Evolutionary conservation across 2,113 vertebrate genomes (phyloP), one percentile per base, ranked within the genome.

Genomic region (Glareola pratincola): DNA sequence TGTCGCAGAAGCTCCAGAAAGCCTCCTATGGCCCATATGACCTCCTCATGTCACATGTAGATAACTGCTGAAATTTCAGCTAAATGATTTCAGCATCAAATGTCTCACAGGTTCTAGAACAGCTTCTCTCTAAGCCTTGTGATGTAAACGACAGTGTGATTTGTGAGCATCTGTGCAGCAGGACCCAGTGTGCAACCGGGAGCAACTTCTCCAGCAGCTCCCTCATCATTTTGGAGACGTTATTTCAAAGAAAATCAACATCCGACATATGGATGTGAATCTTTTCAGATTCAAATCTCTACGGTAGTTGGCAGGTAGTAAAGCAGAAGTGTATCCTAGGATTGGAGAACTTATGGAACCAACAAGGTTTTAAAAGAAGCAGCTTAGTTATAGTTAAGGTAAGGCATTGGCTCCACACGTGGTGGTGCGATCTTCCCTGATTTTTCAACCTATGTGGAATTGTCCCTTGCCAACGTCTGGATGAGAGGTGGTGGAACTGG

Each of bases 191-290:
- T 60, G 27, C 37, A 67, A 71, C 19, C 15, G 64, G 37, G 48
- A 92, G 32, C 36, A 67, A n/a, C 34, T 11, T 26, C 29, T 51
- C n/a, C 56, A 75, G 32, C 56, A 69, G 30, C 0, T 0, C 10
- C 14, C 27, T 76, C n/a, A 32, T 32, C 2, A 26, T 59, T 89
- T 36, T 59, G 56, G 66, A 92, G 59, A 15, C 63, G 64, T 73
- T 23, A 66, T 43, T 86, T 69, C 20, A 47, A 62, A n/a, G 34
- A 14, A 3, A 67, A 60, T 24, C 39, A 78, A 32, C 30, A 20
- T 10, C 43, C 48, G 54, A 21, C 6, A 12, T 41, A 12, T 56
- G 53, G 81, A 64, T 56, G 66, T 4, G 26, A 68, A 80, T 56
- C 47, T 43, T 54, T 57, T 63, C 19, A 10, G 41, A 66, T 90